Conservation (phyloP, 2,888 invertebrate genomes). For the Sarcophaga caerulescens region DNA sequence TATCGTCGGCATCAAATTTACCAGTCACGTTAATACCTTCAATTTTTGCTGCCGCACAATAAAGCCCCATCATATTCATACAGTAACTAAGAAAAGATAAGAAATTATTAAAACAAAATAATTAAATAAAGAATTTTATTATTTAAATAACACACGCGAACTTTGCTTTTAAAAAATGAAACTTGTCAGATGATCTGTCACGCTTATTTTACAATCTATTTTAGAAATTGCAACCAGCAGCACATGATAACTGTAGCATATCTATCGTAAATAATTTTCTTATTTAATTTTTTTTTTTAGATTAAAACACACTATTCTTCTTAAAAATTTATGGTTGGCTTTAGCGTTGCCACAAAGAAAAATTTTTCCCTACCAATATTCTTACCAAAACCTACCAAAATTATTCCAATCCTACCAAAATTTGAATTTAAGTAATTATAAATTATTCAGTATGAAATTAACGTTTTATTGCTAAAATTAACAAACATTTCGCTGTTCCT, state of each 20-base stretch:
- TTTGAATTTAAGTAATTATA: too few relatives aligned
- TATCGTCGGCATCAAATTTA: not conserved
- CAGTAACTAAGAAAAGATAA: slow-evolving; percentile 5
- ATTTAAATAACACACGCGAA: slow-evolving; percentile 7
- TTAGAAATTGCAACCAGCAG: not conserved
- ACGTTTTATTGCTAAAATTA: too few relatives aligned
- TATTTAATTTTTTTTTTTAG: too few relatives aligned
- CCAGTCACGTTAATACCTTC: not conserved
- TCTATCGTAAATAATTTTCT: not conserved
- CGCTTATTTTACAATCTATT: not conserved
- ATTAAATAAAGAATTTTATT: not conserved
- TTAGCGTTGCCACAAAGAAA: too few relatives aligned
- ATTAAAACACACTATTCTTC: too few relatives aligned
- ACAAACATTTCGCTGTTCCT: too few relatives aligned
- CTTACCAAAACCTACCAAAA: too few relatives aligned
- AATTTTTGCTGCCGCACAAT: not conserved
- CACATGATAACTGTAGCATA: not conserved
- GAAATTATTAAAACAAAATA: not conserved
- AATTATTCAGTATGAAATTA: too few relatives aligned
- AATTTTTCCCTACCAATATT: too few relatives aligned
- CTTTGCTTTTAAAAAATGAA: not conserved
- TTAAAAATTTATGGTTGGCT: too few relatives aligned
- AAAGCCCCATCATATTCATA: not conserved
- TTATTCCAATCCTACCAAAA: too few relatives aligned
- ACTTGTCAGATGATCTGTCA: slow-evolving; percentile 5